Evolutionary conservation across 30 jellyfish, hydroid and myxozoan species (phyloP).

Genomic region (Aurelia sp.): DNA sequence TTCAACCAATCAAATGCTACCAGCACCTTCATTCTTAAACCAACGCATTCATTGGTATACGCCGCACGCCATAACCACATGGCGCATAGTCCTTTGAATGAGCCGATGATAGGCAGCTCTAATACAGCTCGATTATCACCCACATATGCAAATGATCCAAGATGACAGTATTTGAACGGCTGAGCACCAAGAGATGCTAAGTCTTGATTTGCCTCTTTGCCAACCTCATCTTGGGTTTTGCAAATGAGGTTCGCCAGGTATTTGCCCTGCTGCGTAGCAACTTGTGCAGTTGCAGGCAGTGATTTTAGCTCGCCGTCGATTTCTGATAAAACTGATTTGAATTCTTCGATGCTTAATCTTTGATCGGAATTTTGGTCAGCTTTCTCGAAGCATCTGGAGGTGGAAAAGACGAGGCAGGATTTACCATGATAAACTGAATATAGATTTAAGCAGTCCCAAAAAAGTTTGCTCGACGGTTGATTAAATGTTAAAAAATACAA

Average conservation of each 20-base stretch:
- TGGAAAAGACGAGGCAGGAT: too few species aligned
- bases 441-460: too few species aligned
- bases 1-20: constrained; percentile 88
- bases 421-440: too few species aligned
- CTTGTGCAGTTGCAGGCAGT: constrained; percentile 94
- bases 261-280: constrained; percentile 88
- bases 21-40: constrained; percentile 77
- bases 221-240: constrained; percentile 12
- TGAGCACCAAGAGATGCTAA: constrained; percentile 43
- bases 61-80: constrained; percentile 95
- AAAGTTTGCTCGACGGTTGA: too few species aligned
- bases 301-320: constrained; percentile 68
- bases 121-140: constrained; percentile 89
- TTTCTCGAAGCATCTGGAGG: constrained; percentile 50
- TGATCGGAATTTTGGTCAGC: constrained; percentile 62
- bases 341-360: constrained; percentile 65
- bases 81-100: constrained; percentile 73
- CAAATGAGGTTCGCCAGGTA: constrained; percentile 78
- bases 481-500: too few species aligned
- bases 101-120: constrained; percentile 77
- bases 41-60: constrained; percentile 87
- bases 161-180: constrained; percentile 80
- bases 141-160: constrained; percentile 89
- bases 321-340: constrained; percentile 40
- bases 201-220: constrained; percentile 36